These are phyloP conservation scores for Hirundo rustica DNA, from an alignment of 2,797 vertebrate species.

Conservation along the genomic window DNA sequence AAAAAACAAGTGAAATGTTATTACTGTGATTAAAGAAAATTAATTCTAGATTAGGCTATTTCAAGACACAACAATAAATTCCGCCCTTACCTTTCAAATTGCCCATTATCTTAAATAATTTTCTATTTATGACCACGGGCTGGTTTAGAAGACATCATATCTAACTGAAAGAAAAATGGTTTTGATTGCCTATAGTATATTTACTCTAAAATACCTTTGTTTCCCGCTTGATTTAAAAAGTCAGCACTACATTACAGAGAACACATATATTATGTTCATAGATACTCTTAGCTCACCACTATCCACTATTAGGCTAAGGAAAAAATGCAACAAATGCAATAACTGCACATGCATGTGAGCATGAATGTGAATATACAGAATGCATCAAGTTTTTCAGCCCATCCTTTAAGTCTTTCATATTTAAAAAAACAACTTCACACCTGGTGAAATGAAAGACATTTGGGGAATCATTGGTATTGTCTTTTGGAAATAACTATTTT, in stretches of 20 bases:
- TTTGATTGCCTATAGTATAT: not conserved
- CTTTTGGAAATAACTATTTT: not conserved
- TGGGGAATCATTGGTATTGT: not conserved
- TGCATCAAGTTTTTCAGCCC: not conserved
- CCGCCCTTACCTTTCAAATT: not conserved
- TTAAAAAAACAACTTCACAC: not conserved
- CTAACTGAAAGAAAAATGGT: not conserved
- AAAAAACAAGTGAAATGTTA: not conserved
- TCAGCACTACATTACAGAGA: not conserved
- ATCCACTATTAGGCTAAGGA: not conserved
- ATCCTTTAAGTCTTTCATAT: not conserved
- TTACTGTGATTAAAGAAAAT: not conserved
- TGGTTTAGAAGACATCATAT: not conserved
- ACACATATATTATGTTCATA: rapidly evolving
- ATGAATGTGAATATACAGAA: not conserved
- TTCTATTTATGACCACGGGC: not conserved
- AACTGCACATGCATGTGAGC: not conserved
- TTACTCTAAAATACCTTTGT: not conserved
- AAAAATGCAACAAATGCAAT: not conserved
- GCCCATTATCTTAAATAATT: not conserved
- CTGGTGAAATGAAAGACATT: not conserved
- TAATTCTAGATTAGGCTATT: not conserved
- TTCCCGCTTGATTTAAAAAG: not conserved
- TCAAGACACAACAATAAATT: not conserved
- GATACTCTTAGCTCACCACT: not conserved